Evolutionary conservation across 2,797 vertebrate species (phyloP).

Genomic region (Sebastes minor): DNA sequence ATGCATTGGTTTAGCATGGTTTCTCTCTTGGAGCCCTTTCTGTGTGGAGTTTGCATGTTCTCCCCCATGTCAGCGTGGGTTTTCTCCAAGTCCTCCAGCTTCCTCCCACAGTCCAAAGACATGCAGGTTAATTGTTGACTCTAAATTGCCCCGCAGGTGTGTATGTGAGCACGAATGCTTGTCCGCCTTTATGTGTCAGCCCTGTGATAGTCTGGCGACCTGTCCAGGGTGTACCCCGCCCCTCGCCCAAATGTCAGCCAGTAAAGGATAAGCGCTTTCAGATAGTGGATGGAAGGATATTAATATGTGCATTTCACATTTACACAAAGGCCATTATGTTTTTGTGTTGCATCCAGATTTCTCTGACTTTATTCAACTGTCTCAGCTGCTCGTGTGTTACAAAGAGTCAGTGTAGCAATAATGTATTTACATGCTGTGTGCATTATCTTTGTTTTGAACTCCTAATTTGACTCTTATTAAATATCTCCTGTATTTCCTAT

Average conservation of each 20-base stretch:
- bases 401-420: not conserved
- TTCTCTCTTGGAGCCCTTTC: not conserved
- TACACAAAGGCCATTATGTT: not conserved
- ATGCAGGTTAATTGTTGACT: not conserved
- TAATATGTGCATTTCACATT: not conserved
- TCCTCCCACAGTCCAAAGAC: not conserved
- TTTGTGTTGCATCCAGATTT: not conserved
- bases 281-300: not conserved
- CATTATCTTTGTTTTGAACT: constrained; percentile 16
- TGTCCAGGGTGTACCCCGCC: constrained; percentile 1
- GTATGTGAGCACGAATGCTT: not conserved
- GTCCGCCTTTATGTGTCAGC: not conserved
- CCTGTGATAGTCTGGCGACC: not conserved
- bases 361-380: not conserved
- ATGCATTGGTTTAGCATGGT: not conserved
- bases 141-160: not conserved
- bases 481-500: constrained; percentile 85
- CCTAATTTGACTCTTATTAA: constrained; percentile 77
- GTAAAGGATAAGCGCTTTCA: not conserved
- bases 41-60: not conserved
- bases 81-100: not conserved
- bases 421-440: not conserved
- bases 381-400: not conserved
- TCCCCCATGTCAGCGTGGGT: not conserved
- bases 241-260: not conserved